Evolutionary conservation across 2,888 invertebrate genomes (phyloP), one percentile per base, ranked within the genome.

Genomic region (Neoascia interrupta): DNA sequence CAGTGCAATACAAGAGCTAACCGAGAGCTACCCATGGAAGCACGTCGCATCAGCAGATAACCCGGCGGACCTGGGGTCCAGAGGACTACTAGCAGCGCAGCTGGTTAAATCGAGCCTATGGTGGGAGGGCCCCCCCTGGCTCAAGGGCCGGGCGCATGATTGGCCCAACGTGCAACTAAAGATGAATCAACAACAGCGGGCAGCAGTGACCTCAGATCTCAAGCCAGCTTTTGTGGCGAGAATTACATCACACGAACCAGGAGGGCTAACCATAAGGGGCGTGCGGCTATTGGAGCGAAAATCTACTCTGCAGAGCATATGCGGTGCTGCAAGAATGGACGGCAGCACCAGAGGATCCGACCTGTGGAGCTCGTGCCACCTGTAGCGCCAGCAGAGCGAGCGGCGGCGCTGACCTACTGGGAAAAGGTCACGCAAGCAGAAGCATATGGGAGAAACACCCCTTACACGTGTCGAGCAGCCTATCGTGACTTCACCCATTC

Each of bases 11-110:
- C 51, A 28, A 41, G 26, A 41, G 26, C 39, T 10, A n/a, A 10
- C 18, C 8, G 31, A 13, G 18, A 6, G 8, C n/a, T 19, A 13
- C 1, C 36, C 58, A 4, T 81, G 82, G 72, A 23, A 10, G 34
- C 73, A 81, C 36, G 72, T 81, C 3, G 28, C 36, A 0, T 73
- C 81, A 0, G 26, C 63, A 4, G 23, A 49, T 1, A 80, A 75
- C 39, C 68, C 80, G 5, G 72, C 79, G 3, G 75, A 82, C 43
- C 21, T 79, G 5, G 79, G 63, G n/a, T 74, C 72, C 6, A 10
- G 36, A 21, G 43, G 43, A 31, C n/a, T 45, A 5, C n/a, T 19
- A 18, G 21, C 45, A 19, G 15, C 4, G 34, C 45, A 45, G 19
- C 21, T 60, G 5, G 15, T 13, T 3, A 37, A 23, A 13, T 37